Conservation (phyloP, 1,140 invertebrate species). For the Apolygus lucorum region DNA sequence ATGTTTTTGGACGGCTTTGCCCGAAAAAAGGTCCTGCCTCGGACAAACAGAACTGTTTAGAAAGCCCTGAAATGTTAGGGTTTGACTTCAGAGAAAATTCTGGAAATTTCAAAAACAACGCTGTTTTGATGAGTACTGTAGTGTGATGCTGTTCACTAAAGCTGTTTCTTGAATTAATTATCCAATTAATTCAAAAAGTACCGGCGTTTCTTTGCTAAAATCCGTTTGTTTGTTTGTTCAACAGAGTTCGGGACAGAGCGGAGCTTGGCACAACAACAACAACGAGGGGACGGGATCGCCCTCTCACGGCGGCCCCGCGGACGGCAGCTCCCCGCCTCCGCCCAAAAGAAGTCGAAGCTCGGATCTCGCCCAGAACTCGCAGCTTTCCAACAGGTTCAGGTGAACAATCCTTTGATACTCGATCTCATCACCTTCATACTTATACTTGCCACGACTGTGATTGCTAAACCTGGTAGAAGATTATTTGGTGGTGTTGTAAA, state of each 20-base stretch:
- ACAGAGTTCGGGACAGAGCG: constrained; percentile 3
- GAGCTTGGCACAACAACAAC: constrained; percentile 13
- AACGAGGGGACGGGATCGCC: constrained; percentile 1
- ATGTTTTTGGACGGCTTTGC: too few relatives aligned
- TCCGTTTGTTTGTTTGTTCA: neutral
- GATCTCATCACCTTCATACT: constrained; percentile 18
- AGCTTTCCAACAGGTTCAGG: constrained; percentile 37
- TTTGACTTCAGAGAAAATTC: neutral
- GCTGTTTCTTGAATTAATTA: neutral
- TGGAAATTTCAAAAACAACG: neutral
- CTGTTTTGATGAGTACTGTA: neutral
- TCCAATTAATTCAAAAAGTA: too few relatives aligned
- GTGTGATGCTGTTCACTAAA: neutral
- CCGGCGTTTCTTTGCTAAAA: neutral
- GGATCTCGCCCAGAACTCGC: constrained; percentile 42
- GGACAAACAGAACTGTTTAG: neutral
- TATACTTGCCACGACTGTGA: too few relatives aligned
- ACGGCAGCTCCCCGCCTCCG: constrained; percentile 45
- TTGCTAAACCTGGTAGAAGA: too few relatives aligned
- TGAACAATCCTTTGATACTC: too few relatives aligned
- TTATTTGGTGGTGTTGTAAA: too few relatives aligned
- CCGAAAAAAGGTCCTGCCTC: too few relatives aligned
- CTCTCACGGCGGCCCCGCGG: constrained; percentile 32
- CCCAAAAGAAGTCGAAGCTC: constrained; percentile 52
- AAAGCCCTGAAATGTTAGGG: neutral